Evolutionary conservation across 2,797 vertebrate genomes (phyloP).

Genomic region (Lepidocolaptes lacrymiger): DNA sequence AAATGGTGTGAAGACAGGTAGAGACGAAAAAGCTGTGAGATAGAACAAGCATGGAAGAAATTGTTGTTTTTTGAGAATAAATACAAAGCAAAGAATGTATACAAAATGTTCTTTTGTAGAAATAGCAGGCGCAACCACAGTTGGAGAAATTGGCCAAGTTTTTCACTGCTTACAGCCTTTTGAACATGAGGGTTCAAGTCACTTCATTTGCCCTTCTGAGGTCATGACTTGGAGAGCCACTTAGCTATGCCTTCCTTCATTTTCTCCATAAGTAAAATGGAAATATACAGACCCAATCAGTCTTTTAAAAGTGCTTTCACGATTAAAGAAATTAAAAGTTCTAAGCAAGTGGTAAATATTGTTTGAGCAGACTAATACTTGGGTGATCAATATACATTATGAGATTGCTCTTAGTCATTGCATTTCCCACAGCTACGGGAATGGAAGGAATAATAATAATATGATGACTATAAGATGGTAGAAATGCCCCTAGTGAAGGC

Average conservation of each 20-base stretch:
- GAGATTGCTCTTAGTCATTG: slow-evolving; percentile 63
- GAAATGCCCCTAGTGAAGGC: background rate
- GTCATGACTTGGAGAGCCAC: background rate
- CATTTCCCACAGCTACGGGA: slow-evolving; percentile 43
- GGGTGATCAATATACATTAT: slow-evolving; percentile 67
- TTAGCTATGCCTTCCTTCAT: background rate
- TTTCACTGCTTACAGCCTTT: background rate
- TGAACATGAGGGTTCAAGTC: background rate
- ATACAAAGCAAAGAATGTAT: background rate
- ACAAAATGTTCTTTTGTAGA: background rate
- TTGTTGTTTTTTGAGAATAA: background rate
- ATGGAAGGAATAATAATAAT: background rate
- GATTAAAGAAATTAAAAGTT: slow-evolving; percentile 47
- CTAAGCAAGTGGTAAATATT: slow-evolving; percentile 29
- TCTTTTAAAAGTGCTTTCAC: slow-evolving; percentile 9
- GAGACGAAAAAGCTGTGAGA: background rate
- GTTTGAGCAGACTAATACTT: slow-evolving; percentile 49
- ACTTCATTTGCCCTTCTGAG: background rate
- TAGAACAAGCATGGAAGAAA: background rate
- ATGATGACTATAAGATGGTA: background rate
- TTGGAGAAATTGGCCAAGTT: background rate
- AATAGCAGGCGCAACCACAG: background rate
- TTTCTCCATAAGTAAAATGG: background rate
- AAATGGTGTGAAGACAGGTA: background rate
- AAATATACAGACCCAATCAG: slow-evolving; percentile 12